Percentiles rank a stretch among this genome's conserved stretches.
Conservation (phyloP, 2,113 vertebrate genomes). For the Psittacula cyanocephala region DNA sequence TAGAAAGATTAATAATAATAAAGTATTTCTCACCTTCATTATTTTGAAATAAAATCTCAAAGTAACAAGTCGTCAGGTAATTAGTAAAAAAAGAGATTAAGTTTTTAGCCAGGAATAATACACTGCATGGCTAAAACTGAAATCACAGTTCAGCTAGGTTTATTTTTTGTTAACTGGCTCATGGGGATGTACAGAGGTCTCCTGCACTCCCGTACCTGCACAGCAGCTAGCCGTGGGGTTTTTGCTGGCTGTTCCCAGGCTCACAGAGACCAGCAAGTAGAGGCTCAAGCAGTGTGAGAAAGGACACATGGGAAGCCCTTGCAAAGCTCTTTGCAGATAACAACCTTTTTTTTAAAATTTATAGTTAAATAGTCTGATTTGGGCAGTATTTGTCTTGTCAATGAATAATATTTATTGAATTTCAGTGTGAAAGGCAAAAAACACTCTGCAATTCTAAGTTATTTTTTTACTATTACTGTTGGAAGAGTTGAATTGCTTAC, state of each 20-base stretch:
- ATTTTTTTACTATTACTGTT: not conserved
- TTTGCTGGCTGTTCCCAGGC: not conserved
- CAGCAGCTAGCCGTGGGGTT: not conserved
- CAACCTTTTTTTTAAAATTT: not conserved
- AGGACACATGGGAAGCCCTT: not conserved
- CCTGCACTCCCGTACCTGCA: rapidly evolving
- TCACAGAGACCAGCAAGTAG: not conserved
- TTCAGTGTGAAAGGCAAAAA: conserved; percentile 1
- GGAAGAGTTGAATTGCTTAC: not conserved
- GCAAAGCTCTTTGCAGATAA: not conserved
- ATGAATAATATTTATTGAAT: not conserved
- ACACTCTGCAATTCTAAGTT: not conserved
- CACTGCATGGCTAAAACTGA: not conserved
- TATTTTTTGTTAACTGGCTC: not conserved
- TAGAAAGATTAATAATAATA: not conserved
- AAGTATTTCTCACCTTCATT: not conserved
- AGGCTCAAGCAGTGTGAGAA: not conserved
- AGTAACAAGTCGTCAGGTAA: not conserved
- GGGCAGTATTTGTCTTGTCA: not conserved
- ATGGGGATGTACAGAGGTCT: not conserved
- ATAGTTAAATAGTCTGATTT: not conserved
- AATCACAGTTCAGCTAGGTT: not conserved
- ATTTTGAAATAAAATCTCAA: not conserved
- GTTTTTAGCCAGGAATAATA: not conserved
- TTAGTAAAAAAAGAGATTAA: not conserved